These are phyloP conservation scores for Siniperca undulata DNA, from an alignment of 2,797 vertebrate species.

Conservation along the genomic window DNA sequence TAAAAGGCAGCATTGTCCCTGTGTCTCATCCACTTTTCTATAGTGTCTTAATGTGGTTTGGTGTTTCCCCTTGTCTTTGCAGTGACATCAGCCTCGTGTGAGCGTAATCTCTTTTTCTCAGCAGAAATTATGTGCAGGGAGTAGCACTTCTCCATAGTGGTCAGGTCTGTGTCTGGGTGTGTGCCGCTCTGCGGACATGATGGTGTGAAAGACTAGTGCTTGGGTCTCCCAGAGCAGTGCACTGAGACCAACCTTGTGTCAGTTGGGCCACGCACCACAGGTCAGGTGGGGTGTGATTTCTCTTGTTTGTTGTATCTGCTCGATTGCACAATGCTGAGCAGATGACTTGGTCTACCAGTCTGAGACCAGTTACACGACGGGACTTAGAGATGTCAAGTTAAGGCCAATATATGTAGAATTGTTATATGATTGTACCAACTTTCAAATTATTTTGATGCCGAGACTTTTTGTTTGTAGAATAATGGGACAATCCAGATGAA, in stretches of 20 bases:
- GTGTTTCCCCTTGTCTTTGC: background rate
- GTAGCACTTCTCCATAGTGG: background rate
- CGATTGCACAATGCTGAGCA: background rate
- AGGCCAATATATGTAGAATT: background rate
- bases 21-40: background rate
- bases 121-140: slow-evolving; percentile 1
- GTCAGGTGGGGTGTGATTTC: background rate
- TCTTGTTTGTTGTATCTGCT: background rate
- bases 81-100: slow-evolving; percentile 1
- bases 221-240: slow-evolving; percentile 5
- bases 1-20: slow-evolving; percentile 10
- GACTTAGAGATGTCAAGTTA: background rate
- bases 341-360: background rate
- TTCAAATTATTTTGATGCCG: background rate
- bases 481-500: background rate
- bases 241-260: background rate
- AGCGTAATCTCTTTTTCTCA: slow-evolving; percentile 4
- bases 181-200: background rate
- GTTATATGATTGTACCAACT: background rate
- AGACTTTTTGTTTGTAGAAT: background rate
- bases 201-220: background rate
- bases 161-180: background rate
- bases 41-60: slow-evolving; percentile 2
- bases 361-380: background rate
- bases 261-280: background rate